Percentiles rank a stretch among this genome's conserved stretches.
Conservation (phyloP, 1,140 invertebrate species). For the Yoshiicerus persimilis region DNA sequence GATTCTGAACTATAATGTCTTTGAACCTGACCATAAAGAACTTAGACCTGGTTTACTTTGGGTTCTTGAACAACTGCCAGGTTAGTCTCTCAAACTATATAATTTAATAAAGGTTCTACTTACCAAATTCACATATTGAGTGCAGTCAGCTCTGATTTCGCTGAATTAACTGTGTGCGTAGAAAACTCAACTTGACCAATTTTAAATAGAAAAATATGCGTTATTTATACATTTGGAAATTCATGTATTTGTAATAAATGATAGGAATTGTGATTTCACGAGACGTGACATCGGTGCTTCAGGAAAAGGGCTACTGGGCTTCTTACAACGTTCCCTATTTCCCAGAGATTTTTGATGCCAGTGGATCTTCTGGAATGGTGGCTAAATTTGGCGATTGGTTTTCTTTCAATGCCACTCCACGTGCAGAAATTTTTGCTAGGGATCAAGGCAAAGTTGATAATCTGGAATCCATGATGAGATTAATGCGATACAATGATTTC, state of each 20-base stretch:
- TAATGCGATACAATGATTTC: conserved; percentile 77
- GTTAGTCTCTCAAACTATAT: conserved; percentile 47
- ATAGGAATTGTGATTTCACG: conserved; percentile 57
- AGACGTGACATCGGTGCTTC: conserved; percentile 71
- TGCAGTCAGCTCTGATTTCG: too few species aligned
- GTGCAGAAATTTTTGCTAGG: conserved; percentile 66
- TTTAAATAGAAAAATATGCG: too few species aligned
- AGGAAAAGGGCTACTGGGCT: conserved; percentile 70
- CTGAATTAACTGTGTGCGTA: neutral
- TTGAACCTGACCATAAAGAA: conserved; percentile 57
- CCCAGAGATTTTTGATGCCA: conserved; percentile 64
- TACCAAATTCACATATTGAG: too few species aligned
- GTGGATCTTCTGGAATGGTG: conserved; percentile 60
- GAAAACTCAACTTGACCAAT: too few species aligned
- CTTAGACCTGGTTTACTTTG: conserved; percentile 66
- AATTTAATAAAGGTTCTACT: too few species aligned
- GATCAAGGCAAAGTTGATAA: conserved; percentile 62
- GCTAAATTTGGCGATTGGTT: conserved; percentile 72
- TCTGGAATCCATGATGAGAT: conserved; percentile 60
- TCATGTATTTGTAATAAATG: neutral
- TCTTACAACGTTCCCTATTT: conserved; percentile 79
- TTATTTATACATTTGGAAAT: neutral
- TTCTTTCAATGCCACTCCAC: conserved; percentile 64
- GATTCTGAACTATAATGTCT: conserved; percentile 71
- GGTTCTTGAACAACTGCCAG: conserved; percentile 82